phyloP scores from a whole-genome alignment of 2,797 vertebrate species.

The Phataginus tricuspis region DNA sequence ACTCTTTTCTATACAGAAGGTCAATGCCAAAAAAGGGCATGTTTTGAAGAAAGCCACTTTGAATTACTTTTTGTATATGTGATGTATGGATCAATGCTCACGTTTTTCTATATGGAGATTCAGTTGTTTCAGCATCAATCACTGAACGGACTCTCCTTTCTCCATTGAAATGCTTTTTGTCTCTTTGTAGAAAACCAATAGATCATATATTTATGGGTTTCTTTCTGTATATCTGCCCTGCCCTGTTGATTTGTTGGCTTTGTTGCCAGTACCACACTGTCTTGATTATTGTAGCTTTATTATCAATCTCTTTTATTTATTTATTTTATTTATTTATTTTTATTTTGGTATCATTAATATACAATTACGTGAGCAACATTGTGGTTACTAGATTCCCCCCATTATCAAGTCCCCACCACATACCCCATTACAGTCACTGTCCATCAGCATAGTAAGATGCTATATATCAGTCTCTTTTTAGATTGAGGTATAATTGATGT shows the following conservation, averaged over 20 bases:
- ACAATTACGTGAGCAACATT: too few species aligned
- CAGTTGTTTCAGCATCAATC: background rate
- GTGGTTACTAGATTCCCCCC: too few species aligned
- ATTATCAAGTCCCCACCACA: too few species aligned
- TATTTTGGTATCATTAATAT: too few species aligned
- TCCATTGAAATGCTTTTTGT: background rate
- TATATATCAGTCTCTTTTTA: too few species aligned
- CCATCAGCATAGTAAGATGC: too few species aligned
- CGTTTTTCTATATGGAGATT: background rate
- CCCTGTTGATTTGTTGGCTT: background rate
- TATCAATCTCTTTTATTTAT: background rate
- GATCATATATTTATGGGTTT: background rate
- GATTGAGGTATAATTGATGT: too few species aligned
- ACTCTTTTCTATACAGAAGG: background rate
- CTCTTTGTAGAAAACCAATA: background rate
- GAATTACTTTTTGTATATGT: background rate
- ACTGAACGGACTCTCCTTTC: background rate
- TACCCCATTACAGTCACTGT: too few species aligned
- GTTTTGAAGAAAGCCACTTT: constrained; percentile 13
- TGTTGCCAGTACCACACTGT: background rate
- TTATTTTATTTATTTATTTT: too few species aligned
- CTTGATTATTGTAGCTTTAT: background rate
- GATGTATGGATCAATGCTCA: background rate
- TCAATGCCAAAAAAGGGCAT: background rate
- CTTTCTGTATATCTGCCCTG: background rate